These are phyloP conservation scores for Pomatostomus ruficeps DNA, from an alignment of 2,113 vertebrate genomes.

Conservation along the genomic window DNA sequence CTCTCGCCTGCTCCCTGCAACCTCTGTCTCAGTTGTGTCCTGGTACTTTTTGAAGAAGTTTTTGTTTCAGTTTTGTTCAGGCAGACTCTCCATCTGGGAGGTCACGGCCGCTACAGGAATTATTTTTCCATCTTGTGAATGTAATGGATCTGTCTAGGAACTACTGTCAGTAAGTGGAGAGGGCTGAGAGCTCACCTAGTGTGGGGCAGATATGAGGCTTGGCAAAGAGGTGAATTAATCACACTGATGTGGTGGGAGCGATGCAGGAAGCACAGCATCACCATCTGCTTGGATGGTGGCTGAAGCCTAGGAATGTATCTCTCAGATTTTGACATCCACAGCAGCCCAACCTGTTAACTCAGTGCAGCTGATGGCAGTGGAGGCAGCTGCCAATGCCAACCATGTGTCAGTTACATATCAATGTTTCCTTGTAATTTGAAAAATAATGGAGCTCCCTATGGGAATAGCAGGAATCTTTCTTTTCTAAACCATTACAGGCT, in stretches of 20 bases:
- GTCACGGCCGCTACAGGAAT: not conserved
- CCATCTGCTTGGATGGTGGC: not conserved
- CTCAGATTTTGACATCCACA: not conserved
- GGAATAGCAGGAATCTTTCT: not conserved
- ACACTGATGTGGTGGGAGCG: fast-evolving
- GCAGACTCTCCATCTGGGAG: not conserved
- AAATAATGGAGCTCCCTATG: not conserved
- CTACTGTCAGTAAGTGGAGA: not conserved
- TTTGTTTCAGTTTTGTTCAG: not conserved
- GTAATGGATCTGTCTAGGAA: not conserved
- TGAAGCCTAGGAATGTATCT: not conserved
- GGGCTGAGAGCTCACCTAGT: not conserved
- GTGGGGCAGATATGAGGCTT: not conserved
- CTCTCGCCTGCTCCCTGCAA: not conserved
- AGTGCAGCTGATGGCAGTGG: not conserved
- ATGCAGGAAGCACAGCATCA: not conserved
- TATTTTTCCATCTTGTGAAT: not conserved
- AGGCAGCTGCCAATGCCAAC: not conserved
- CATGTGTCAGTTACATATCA: not conserved
- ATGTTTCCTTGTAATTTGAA: not conserved
- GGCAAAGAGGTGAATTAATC: not conserved
- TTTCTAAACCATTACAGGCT: not conserved
- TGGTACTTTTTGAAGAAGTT: not conserved
- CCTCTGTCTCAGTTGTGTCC: not conserved
- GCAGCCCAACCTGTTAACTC: not conserved